Percentiles rank a stretch among this genome's conserved stretches.
These are phyloP conservation scores for Conus betulinus DNA, from an alignment of 1,140 invertebrate species.

Conservation along the genomic window DNA sequence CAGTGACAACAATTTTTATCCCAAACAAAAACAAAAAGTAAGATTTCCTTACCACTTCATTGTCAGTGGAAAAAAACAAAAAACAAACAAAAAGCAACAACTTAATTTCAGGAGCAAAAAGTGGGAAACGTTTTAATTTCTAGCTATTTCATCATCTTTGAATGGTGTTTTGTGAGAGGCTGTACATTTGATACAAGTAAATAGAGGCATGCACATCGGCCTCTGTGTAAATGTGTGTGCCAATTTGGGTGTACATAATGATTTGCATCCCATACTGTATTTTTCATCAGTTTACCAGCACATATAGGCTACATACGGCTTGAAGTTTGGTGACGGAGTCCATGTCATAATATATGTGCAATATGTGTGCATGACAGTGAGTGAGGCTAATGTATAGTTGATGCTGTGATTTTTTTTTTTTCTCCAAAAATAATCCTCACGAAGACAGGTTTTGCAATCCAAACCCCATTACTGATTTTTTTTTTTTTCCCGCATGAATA, in stretches of 20 bases:
- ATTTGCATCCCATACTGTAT: background rate
- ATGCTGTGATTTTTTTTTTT: constrained; percentile 16
- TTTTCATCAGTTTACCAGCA: background rate
- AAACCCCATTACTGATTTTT: no score
- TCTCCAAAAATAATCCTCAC: background rate
- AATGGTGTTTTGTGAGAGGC: background rate
- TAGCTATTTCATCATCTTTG: background rate
- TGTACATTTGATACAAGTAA: background rate
- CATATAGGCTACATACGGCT: background rate
- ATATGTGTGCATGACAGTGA: constrained; percentile 3
- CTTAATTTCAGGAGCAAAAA: no score
- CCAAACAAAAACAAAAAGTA: background rate
- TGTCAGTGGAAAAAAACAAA: background rate
- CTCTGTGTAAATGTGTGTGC: background rate
- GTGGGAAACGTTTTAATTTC: background rate
- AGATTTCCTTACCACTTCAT: background rate
- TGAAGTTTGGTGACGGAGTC: background rate
- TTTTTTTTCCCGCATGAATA: no score
- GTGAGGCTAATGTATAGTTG: background rate
- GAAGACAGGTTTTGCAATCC: no score
- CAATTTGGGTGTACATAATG: background rate
- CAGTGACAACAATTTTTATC: background rate
- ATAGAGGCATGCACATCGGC: background rate
- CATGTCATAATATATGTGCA: constrained; percentile 25
- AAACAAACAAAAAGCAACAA: no score